These are phyloP conservation scores for Bufotes viridis DNA, from an alignment of 2,797 vertebrate genomes.

Conservation along the genomic window DNA sequence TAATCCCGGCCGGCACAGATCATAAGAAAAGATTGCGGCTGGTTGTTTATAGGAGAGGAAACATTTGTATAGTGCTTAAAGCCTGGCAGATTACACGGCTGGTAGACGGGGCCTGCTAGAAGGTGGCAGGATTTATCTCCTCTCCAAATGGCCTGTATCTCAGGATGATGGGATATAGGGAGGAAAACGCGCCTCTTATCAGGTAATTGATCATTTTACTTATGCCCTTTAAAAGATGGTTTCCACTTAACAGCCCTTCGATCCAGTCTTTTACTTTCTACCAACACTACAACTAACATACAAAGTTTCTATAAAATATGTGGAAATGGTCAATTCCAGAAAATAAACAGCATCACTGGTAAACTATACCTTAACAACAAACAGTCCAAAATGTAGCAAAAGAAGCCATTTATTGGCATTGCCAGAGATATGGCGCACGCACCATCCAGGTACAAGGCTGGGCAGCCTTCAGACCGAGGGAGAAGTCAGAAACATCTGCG, in stretches of 20 bases:
- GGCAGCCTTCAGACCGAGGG: too few species aligned
- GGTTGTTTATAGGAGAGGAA: constrained; percentile 38
- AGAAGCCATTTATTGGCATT: too few species aligned
- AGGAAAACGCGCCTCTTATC: constrained; percentile 4
- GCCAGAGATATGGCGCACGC: too few species aligned
- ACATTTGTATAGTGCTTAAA: constrained; percentile 33
- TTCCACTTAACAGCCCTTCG: background rate
- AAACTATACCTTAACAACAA: too few species aligned
- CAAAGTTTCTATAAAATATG: too few species aligned
- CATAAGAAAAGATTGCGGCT: constrained; percentile 42
- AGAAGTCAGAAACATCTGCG: too few species aligned
- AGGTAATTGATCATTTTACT: constrained; percentile 7
- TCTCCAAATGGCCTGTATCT: constrained; percentile 27
- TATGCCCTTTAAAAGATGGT: background rate
- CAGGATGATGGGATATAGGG: constrained; percentile 12
- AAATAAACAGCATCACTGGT: too few species aligned
- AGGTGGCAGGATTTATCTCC: background rate
- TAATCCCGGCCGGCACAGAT: constrained; percentile 3
- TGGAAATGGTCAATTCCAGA: too few species aligned
- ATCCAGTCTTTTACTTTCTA: too few species aligned
- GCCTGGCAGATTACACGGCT: constrained; percentile 32
- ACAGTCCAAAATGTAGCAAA: too few species aligned
- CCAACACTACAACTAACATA: background rate
- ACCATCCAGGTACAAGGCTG: too few species aligned
- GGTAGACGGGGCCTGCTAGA: background rate